A percentile compares a stretch with the other conserved stretches of the same genome.
phyloP scores from a whole-genome alignment of 2,797 vertebrate species.

The Pseudopleuronectes americanus region DNA sequence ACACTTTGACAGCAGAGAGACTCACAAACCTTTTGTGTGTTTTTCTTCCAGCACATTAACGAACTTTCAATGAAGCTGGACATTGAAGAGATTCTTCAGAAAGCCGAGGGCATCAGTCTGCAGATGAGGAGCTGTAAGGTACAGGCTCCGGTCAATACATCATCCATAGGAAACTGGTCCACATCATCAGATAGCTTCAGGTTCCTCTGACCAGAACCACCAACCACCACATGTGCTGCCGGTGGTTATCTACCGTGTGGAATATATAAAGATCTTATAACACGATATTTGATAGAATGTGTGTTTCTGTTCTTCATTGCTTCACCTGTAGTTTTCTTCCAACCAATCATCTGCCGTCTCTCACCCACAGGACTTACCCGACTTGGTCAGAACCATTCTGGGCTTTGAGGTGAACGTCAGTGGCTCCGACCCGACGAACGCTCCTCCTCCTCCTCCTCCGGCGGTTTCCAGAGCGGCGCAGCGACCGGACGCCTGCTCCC shows the following conservation, averaged over 20 bases:
- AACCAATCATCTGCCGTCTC: not conserved
- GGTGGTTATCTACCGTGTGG: no score
- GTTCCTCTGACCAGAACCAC: no score
- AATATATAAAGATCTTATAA: no score
- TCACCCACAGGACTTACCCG: slow-evolving; percentile 87
- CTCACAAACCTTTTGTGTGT: no score
- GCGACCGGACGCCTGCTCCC: slow-evolving; percentile 79
- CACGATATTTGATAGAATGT: no score
- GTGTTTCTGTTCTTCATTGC: no score
- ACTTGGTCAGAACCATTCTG: slow-evolving; percentile 88
- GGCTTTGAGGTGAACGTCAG: slow-evolving; percentile 81
- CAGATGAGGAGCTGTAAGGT: slow-evolving; percentile 96
- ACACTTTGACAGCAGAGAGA: not conserved
- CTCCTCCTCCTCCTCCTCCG: slow-evolving; percentile 69
- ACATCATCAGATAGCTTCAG: no score
- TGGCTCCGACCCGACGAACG: slow-evolving; percentile 75
- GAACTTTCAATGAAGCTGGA: slow-evolving; percentile 98
- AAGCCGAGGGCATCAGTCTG: slow-evolving; percentile 93
- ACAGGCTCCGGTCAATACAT: slow-evolving; percentile 4
- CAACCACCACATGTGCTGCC: no score
- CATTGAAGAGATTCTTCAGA: slow-evolving; percentile 92
- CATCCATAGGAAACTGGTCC: no score
- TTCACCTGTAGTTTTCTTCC: no score
- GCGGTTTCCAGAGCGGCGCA: slow-evolving; percentile 41
- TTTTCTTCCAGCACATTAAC: slow-evolving; percentile 90